These are phyloP conservation scores for Bryconaethiops microstoma DNA, from an alignment of 2,797 vertebrate genomes.

Conservation along the genomic window DNA sequence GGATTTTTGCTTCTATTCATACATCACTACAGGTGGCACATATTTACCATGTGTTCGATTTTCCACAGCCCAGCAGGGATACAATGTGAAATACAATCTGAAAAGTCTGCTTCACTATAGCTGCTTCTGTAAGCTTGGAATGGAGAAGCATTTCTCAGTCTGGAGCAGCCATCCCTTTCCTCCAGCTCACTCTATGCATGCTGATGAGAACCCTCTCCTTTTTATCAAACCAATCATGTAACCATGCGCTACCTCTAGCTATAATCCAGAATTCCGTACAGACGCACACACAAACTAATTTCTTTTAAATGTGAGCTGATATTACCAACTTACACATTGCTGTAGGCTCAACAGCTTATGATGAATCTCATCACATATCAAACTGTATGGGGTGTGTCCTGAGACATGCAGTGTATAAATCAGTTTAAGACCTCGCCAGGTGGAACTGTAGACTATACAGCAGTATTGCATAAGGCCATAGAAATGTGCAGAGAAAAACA, in stretches of 20 bases:
- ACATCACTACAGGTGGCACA: not conserved
- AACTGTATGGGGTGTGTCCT: not conserved
- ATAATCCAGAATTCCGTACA: conserved; percentile 8
- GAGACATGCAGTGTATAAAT: not conserved
- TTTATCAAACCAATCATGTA: conserved; percentile 24
- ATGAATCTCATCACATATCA: conserved; percentile 30
- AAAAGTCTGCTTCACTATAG: not conserved
- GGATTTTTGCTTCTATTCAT: conserved; percentile 1
- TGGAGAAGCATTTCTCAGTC: not conserved
- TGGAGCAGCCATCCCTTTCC: not conserved
- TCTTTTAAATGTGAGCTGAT: conserved; percentile 37
- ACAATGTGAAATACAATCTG: not conserved
- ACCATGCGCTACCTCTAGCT: conserved; percentile 11
- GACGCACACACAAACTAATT: conserved; percentile 1
- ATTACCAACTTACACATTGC: conserved; percentile 6
- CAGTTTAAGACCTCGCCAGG: not conserved
- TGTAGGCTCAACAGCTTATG: not conserved
- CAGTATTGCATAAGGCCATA: not conserved
- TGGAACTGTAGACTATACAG: not conserved
- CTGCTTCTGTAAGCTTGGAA: not conserved
- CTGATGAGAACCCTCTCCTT: conserved; percentile 1
- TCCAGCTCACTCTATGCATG: not conserved
- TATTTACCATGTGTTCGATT: conserved; percentile 1
- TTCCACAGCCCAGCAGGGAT: not conserved
- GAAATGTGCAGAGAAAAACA: conserved; percentile 13